Evolutionary conservation across 1,140 invertebrate species (phyloP).

Genomic region (Leptonema lineaticorne): DNA sequence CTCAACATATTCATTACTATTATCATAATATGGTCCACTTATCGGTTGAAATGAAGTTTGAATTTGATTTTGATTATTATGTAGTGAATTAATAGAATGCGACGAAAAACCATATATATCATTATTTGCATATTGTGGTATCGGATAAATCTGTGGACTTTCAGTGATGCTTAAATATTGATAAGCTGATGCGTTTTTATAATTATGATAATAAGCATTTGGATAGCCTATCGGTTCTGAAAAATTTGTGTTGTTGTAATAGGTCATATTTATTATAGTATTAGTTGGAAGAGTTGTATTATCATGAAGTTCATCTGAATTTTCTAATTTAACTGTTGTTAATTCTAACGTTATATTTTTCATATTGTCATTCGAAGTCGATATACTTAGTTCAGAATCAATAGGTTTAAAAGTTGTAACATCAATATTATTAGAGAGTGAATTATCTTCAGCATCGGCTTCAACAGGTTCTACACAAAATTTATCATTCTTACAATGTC

Average conservation of each 20-base stretch:
- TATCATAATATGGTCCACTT: slow-evolving; percentile 27
- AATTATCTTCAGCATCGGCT: slow-evolving; percentile 18
- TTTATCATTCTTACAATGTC: not conserved
- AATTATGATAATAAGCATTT: slow-evolving; percentile 34
- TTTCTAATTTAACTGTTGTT: not conserved
- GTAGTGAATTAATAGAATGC: too few species aligned
- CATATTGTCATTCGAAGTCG: not conserved
- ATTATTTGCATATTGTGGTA: too few species aligned
- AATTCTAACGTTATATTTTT: not conserved
- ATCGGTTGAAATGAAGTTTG: slow-evolving; percentile 27
- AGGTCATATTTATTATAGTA: not conserved
- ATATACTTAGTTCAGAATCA: not conserved
- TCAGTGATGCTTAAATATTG: slow-evolving; percentile 37
- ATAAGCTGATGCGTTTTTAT: slow-evolving; percentile 24
- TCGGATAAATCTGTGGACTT: too few species aligned
- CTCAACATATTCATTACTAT: slow-evolving; percentile 8
- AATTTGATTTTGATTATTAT: not conserved
- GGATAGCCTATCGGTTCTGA: slow-evolving; percentile 20
- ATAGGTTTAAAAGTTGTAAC: not conserved
- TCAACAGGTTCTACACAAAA: slow-evolving; percentile 15
- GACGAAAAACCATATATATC: too few species aligned
- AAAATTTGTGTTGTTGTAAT: not conserved
- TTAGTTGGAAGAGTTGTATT: not conserved
- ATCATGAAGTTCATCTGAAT: not conserved
- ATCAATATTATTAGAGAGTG: not conserved